These are phyloP conservation scores for Holcopasites calliopsidis DNA, from an alignment of 1,140 invertebrate species.

Conservation along the genomic window DNA sequence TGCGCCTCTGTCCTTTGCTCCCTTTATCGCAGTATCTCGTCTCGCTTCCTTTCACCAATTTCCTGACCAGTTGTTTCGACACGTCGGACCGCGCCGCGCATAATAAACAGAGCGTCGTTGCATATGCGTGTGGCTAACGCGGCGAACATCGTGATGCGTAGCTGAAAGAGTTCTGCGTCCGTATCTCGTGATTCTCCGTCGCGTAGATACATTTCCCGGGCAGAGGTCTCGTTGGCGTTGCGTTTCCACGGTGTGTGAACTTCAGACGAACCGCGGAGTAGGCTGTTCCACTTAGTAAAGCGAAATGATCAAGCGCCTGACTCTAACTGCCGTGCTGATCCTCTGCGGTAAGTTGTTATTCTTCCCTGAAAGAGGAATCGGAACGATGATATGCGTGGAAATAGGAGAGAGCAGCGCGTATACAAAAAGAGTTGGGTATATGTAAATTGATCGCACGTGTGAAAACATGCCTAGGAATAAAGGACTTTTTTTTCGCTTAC, in stretches of 20 bases:
- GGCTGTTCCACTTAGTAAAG: background rate
- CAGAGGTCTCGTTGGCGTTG: no score
- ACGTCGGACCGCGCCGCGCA: background rate
- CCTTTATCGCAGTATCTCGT: background rate
- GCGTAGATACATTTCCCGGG: background rate
- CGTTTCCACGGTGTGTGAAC: no score
- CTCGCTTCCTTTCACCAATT: background rate
- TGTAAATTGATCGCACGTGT: background rate
- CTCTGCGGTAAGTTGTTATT: slow-evolving; percentile 45
- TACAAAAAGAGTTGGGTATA: background rate
- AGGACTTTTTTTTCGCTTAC: background rate
- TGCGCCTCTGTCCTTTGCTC: background rate
- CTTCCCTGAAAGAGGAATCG: background rate
- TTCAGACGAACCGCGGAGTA: no score
- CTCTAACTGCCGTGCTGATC: slow-evolving; percentile 5
- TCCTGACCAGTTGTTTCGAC: background rate
- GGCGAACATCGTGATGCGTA: background rate
- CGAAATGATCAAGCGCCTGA: slow-evolving; percentile 24
- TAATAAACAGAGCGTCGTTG: slow-evolving; percentile 11
- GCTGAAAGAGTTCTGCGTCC: background rate
- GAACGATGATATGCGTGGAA: background rate
- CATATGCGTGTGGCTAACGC: background rate
- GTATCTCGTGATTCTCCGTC: background rate
- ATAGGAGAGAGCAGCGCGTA: background rate
- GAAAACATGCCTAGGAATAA: background rate